Evolutionary conservation across 2,797 vertebrate species (phyloP), one percentile per base, ranked within the genome.

Genomic region (Xiphophorus birchmanni): DNA sequence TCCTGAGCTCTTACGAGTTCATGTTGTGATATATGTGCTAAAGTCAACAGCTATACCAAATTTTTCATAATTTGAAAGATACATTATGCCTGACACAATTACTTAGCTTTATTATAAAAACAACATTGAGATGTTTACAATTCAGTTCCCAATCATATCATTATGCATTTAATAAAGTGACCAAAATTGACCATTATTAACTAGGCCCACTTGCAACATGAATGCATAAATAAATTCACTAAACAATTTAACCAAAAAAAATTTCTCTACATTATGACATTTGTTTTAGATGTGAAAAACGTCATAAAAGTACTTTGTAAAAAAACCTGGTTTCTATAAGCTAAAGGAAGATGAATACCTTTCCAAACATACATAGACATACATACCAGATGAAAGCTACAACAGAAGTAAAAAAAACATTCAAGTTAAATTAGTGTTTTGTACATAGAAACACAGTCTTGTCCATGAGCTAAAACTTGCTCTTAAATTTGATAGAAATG

Each of bases 401-500:
- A 21, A 1, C 48, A 50, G 50, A 58, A 58, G 3, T 5, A 32
- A 32, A 32, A 32, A 56, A 54, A 71, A 11, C 48, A 8, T 21
- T 79, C 42, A 4, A 37, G 26, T 72, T 18, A 72, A 47, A 9
- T 3, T 8, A 29, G 32, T 9, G 9, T 32, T 42, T 44, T 80
- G 7, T 86, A 67, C 18, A 8, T 40, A 1, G 1, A 40, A 40
- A 23, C 18, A 67, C 10, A 21, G 21, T 40, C 18, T 23, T 40
- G 63, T 37, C 10, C 3, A 40, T 10, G 8, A 18, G 2, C 32
- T 65, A 65, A 37, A 65, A 9, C 32, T 37, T 65, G 29, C 56
- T 23, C 50, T 18, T 76, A 10, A 1, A 73, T 75, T 73, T 65
- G 74, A 10, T 32, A 74, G 23, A 81, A 73, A 77, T 67, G 5